These are phyloP conservation scores for Cosmopolites sordidus DNA, from an alignment of 2,888 invertebrate species.

Conservation along the genomic window DNA sequence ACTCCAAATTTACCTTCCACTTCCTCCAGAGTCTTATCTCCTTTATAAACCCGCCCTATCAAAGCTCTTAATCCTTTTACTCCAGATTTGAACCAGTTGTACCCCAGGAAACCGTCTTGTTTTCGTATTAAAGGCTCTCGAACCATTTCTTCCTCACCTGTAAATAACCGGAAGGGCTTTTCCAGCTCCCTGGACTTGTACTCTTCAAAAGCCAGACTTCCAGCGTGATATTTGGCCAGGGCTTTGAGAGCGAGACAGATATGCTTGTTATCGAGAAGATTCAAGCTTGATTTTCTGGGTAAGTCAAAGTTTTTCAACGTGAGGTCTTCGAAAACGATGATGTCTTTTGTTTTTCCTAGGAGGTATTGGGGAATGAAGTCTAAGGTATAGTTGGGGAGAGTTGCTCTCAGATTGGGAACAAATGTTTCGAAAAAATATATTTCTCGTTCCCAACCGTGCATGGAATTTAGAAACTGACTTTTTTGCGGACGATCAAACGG, in stretches of 20 bases:
- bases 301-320: conserved; percentile 17
- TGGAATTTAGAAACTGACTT: conserved; percentile 16
- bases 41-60: conserved; percentile 8
- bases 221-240: conserved; percentile 26
- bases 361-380: conserved; percentile 20
- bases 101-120: conserved; percentile 19
- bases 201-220: conserved; percentile 25
- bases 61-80: conserved; percentile 17
- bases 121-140: conserved; percentile 19
- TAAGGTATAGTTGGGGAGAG: conserved; percentile 12
- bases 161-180: conserved; percentile 17
- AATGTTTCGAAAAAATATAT: conserved; percentile 19
- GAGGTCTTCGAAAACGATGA: conserved; percentile 26
- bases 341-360: conserved; percentile 17
- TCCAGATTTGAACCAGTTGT: conserved; percentile 19
- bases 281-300: conserved; percentile 17
- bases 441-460: conserved; percentile 23
- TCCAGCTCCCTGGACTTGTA: conserved; percentile 15
- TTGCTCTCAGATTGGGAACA: conserved; percentile 8
- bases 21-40: conserved; percentile 5
- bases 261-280: conserved; percentile 21
- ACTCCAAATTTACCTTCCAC: conserved; percentile 17
- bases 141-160: conserved; percentile 16
- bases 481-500: conserved; percentile 18
- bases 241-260: conserved; percentile 19